Evolutionary conservation across 2,888 invertebrate species (phyloP).

Genomic region (Rhaphigaster nebulosa): DNA sequence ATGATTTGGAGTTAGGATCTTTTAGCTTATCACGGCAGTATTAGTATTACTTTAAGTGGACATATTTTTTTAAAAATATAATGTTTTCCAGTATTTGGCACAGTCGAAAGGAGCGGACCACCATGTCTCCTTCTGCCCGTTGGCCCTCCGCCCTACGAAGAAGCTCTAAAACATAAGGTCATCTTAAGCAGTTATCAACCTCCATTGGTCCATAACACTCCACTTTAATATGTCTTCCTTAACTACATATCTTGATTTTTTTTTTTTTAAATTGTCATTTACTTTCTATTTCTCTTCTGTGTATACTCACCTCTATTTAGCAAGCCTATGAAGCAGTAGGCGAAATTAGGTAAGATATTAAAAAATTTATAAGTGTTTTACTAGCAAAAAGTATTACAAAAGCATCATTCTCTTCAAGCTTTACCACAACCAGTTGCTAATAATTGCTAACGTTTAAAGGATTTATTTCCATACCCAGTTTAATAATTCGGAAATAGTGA

Average conservation of each 20-base stretch:
- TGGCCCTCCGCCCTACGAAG: conserved; percentile 67
- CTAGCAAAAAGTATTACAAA: not conserved
- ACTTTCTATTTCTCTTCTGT: not conserved
- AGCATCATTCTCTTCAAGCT: not conserved
- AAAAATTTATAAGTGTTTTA: not conserved
- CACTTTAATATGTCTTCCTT: conserved; percentile 34
- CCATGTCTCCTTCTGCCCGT: conserved; percentile 65
- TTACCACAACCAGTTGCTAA: not conserved
- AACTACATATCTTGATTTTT: not conserved
- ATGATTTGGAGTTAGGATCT: too few relatives aligned
- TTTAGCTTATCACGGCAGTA: too few relatives aligned
- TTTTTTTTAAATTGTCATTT: not conserved
- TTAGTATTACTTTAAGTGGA: too few relatives aligned
- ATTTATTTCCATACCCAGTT: not conserved
- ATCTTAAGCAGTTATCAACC: conserved; percentile 67
- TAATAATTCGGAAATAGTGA: too few relatives aligned
- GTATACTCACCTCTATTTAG: not conserved
- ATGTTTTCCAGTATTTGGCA: conserved; percentile 61
- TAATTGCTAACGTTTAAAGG: not conserved
- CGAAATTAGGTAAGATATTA: not conserved
- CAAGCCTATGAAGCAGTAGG: not conserved
- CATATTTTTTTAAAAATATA: not conserved
- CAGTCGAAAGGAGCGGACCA: conserved; percentile 63
- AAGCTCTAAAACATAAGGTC: conserved; percentile 67
- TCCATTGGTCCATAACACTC: conserved; percentile 31